Base-by-base conservation (phyloP, 2,888 invertebrate genomes). In the Scaptomyza parva region DNA sequence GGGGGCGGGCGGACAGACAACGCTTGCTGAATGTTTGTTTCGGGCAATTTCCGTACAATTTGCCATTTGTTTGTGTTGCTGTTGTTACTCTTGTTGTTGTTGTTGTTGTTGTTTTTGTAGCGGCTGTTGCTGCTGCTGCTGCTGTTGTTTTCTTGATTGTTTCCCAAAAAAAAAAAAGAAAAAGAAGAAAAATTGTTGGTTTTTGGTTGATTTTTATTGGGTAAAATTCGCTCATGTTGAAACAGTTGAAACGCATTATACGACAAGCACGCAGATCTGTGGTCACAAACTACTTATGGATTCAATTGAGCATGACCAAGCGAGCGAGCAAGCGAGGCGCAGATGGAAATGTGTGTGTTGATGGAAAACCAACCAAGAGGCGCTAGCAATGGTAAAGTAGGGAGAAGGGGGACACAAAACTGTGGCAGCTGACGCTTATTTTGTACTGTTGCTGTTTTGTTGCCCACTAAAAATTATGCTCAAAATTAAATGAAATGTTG, bases 241-340 rank as follows among this genome's bases (percentile, higher is more conserved):
- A 80, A 83, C 83, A 86, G 83, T 86, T 83, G 86, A 83, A 83
- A 79, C 86, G 83, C 82, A 82, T 79, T 82, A 77, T 82, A 72
- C 77, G 57, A 72, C 77, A 54, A 73, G 77, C 75, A 86, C 86
- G 86, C 83, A 86, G 86, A 78, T 66, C 83, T 83, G 86, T 75
- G 83, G 86, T 82, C 86, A 85, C 82, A 86, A 86, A 84, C 86
- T 80, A 84, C 83, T 84, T 83, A 84, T 80, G 83, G 83, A 86
- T 84, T 84, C 83, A 84, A 84, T 84, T 84, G 86, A 81, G 84
- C 86, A 78, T 81, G 76, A 78, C 81, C 72, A 48, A 51, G 26
- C n/a, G n/a, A n/a, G n/a, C n/a, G n/a, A n/a, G n/a, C n/a, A 22
- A 22, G 22, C 72, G 51, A 51, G 26, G 24, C 74, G 35, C 66